These are phyloP conservation scores for Nymphalis polychloros DNA, from an alignment of 2,888 invertebrate species.

Conservation along the genomic window DNA sequence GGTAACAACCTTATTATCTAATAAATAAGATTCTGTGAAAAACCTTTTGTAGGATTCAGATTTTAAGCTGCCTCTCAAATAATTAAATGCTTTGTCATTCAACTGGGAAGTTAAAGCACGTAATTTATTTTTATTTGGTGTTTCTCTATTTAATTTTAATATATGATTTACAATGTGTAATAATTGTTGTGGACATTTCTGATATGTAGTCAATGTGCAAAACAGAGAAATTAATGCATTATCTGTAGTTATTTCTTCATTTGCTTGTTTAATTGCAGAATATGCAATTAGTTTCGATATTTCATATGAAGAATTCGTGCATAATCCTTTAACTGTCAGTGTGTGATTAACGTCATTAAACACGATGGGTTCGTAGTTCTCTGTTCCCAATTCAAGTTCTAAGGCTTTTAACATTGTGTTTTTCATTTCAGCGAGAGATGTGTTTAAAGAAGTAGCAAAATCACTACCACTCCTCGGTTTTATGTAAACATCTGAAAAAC, in stretches of 20 bases:
- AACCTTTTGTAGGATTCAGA: constrained; percentile 54
- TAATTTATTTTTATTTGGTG: constrained; percentile 35
- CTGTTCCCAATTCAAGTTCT: constrained; percentile 47
- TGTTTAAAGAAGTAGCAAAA: constrained; percentile 57
- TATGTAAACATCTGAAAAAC: constrained; percentile 85
- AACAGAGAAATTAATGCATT: constrained; percentile 45
- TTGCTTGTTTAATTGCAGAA: constrained; percentile 54
- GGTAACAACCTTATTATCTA: constrained; percentile 43
- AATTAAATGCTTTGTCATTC: constrained; percentile 50
- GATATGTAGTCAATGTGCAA: constrained; percentile 56
- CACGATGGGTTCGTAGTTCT: constrained; percentile 40
- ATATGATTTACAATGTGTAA: constrained; percentile 47
- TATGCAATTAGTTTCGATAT: constrained; percentile 80
- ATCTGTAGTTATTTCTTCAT: constrained; percentile 32
- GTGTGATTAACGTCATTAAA: constrained; percentile 54
- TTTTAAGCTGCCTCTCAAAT: constrained; percentile 39
- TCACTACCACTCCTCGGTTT: constrained; percentile 77
- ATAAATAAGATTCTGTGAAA: constrained; percentile 54
- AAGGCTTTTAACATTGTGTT: constrained; percentile 68
- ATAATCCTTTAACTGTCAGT: constrained; percentile 70
- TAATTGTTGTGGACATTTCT: constrained; percentile 54
- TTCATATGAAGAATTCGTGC: constrained; percentile 74
- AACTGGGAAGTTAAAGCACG: constrained; percentile 42
- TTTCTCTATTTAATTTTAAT: constrained; percentile 44
- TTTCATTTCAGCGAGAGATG: constrained; percentile 75